Base-by-base conservation (phyloP, 2,797 vertebrate species). In the Coilia nasus region DNA sequence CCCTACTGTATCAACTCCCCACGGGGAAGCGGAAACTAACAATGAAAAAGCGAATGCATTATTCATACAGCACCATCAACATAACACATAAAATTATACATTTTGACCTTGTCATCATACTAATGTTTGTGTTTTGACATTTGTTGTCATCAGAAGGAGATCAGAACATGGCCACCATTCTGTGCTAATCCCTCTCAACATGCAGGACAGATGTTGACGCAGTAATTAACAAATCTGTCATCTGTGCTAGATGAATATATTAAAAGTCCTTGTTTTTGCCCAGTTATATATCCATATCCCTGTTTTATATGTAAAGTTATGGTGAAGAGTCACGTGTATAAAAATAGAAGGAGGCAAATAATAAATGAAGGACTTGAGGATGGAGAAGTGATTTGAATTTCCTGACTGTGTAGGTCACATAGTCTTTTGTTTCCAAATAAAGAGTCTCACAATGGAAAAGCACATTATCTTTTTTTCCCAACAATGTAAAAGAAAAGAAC, bases 191-290 rank as follows among this genome's bases (percentile, higher is more conserved):
- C 92, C 90, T 85, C 88, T 85, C 84, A 89, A 93, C 91, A 85
- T 88, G 88, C 89, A 90, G 91, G 91, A 95, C 93, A 94, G 93
- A 95, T 95, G 94, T 93, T 90, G 86, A 87, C 85, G 82, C 88
- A 88, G 89, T 94, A 94, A 94, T 94, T 94, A 95, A 92, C 92
- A 93, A 93, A 92, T 93, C 93, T 93, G 91, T 17, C 62, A 83
- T 91, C 88, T 85, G 92, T 82, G 87, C 91, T 21, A 59, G 81
- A 84, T 54, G 86, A 87, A 83, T 83, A 86, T 90, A 89, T 91
- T 87, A 15, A 86, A 85, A 84, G 87, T 88, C 71, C 60, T 44
- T 21, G 78, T 80, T 87, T 87, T 71, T 81, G 83, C 56, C 84
- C 21, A 88, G 84, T 62, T 47, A 41, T 25, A 23, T 41, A 80